These are phyloP conservation scores for Hippoglossus hippoglossus DNA, from an alignment of 2,797 vertebrate species.

Conservation along the genomic window DNA sequence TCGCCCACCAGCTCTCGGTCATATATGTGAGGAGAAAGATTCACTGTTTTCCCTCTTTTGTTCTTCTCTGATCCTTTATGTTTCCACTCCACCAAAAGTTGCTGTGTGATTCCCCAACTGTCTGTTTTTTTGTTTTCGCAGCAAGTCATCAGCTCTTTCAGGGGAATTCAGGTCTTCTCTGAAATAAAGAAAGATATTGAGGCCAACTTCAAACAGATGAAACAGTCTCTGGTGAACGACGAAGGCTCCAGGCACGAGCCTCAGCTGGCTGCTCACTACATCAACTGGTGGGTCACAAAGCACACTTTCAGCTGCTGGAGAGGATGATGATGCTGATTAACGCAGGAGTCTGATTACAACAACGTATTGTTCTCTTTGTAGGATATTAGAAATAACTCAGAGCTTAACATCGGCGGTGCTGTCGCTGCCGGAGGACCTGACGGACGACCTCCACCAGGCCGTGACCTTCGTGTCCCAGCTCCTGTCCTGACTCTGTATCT, in stretches of 20 bases:
- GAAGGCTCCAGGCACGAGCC: constrained; percentile 84
- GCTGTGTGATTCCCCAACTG: not conserved
- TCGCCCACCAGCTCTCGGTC: constrained; percentile 88
- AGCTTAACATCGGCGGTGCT: constrained; percentile 79
- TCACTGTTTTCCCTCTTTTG: not conserved
- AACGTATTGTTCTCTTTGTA: constrained; percentile 46
- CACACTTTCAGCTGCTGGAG: not conserved
- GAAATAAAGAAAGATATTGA: constrained; percentile 86
- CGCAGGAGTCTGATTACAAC: constrained; percentile 1
- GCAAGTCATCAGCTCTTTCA: constrained; percentile 87
- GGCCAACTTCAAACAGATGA: constrained; percentile 88
- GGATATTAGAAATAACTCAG: constrained; percentile 84
- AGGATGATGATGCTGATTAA: not conserved
- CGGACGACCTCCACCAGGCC: constrained; percentile 81
- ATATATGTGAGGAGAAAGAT: constrained; percentile 81
- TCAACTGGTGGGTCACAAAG: constrained; percentile 81
- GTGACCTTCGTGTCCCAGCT: constrained; percentile 80
- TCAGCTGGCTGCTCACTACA: constrained; percentile 82
- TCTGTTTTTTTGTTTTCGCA: constrained; percentile 52
- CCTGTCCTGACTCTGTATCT: constrained; percentile 60
- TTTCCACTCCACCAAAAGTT: not conserved
- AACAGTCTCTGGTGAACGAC: constrained; percentile 81
- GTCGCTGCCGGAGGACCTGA: constrained; percentile 84
- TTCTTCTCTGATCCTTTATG: not conserved
- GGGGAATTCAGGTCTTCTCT: constrained; percentile 79